Percentiles rank a stretch among this genome's conserved stretches.
phyloP scores from a whole-genome alignment of 1,140 invertebrate species.

The Paraescarpia echinospica region DNA sequence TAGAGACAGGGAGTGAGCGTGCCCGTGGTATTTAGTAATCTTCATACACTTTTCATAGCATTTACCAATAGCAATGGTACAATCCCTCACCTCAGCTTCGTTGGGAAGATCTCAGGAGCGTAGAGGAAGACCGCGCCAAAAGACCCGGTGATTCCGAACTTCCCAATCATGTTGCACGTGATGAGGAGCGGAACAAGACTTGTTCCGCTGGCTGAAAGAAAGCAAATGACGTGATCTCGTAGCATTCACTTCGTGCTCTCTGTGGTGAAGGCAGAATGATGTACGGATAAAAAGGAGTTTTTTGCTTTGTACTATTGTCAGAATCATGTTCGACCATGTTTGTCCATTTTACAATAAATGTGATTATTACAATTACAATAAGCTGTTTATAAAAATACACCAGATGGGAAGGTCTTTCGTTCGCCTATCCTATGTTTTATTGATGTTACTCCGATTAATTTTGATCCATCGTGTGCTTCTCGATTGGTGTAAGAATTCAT shows the following conservation, averaged over 20 bases:
- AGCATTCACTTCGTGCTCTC: background rate
- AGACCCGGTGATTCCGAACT: conserved; percentile 78
- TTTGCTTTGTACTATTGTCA: too few species aligned
- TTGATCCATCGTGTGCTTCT: too few species aligned
- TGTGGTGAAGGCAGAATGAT: background rate
- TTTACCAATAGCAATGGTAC: background rate
- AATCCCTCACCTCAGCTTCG: conserved; percentile 39
- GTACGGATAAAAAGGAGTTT: background rate
- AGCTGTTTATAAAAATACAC: too few species aligned
- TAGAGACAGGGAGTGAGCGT: too few species aligned
- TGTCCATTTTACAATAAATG: too few species aligned
- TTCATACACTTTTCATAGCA: background rate
- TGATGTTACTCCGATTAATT: too few species aligned
- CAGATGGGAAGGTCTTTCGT: too few species aligned
- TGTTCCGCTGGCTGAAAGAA: conserved; percentile 37
- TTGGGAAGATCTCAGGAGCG: conserved; percentile 53
- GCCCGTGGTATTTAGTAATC: background rate
- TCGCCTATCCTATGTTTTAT: too few species aligned
- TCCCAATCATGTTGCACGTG: conserved; percentile 75
- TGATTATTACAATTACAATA: too few species aligned
- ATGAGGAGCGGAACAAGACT: conserved; percentile 67
- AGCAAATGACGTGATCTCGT: background rate
- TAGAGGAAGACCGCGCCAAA: conserved; percentile 58
- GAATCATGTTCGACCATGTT: too few species aligned
- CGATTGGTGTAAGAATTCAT: too few species aligned